A percentile compares a stretch with the other conserved stretches of the same genome.
phyloP scores from a whole-genome alignment of 2,113 vertebrate species.

The Petroica traversi region DNA sequence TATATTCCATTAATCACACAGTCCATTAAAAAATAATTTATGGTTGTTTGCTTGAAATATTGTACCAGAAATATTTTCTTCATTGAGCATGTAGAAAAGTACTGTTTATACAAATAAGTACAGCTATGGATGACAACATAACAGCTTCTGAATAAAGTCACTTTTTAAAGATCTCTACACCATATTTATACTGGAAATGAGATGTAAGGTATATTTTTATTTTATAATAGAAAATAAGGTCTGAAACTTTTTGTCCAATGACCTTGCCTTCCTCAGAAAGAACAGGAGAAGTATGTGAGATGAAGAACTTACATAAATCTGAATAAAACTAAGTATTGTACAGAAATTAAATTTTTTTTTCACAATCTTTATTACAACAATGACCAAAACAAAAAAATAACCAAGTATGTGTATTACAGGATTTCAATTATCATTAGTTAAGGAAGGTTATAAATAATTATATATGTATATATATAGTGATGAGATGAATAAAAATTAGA shows the following conservation, averaged over 20 bases:
- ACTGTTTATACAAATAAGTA: background rate
- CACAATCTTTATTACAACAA: background rate
- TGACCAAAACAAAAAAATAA: fast-evolving
- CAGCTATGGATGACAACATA: background rate
- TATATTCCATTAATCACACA: constrained; percentile 42
- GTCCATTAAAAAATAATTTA: constrained; percentile 35
- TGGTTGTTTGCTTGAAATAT: constrained; percentile 22
- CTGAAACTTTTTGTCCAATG: background rate
- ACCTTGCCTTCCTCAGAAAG: background rate
- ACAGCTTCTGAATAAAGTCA: background rate
- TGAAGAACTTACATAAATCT: background rate
- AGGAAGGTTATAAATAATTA: background rate
- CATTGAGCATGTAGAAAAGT: background rate
- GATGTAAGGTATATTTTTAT: background rate
- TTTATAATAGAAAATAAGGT: constrained; percentile 7
- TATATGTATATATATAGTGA: background rate
- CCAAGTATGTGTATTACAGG: background rate
- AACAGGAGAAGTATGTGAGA: background rate
- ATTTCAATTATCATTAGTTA: background rate
- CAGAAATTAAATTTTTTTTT: constrained; percentile 24
- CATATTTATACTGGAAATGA: background rate
- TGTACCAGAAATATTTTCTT: background rate
- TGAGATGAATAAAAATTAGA: background rate
- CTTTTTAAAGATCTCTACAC: constrained; percentile 27
- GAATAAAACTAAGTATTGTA: background rate